Evolutionary conservation across 2,888 invertebrate genomes (phyloP).

Genomic region (Torymus auratus): DNA sequence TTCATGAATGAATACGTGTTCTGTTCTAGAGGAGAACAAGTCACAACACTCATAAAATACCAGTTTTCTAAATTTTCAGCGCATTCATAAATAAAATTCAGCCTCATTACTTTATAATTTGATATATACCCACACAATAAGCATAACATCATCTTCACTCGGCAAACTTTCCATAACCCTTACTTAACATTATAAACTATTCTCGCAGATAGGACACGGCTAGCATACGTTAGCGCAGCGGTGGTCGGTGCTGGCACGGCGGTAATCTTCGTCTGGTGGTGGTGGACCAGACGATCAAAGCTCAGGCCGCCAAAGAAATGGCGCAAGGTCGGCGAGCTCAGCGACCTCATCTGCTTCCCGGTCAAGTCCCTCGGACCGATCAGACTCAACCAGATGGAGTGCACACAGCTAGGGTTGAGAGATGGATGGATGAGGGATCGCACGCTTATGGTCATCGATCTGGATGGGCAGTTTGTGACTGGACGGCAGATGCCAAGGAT

Average conservation of each 20-base stretch:
- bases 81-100: too few species aligned
- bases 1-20: too few species aligned
- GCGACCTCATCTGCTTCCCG: conserved; percentile 79
- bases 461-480: conserved; percentile 80
- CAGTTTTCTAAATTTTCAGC: too few species aligned
- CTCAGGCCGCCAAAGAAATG: conserved; percentile 77
- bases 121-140: too few species aligned
- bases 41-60: too few species aligned
- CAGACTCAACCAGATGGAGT: conserved; percentile 78
- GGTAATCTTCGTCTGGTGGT: conserved; percentile 68
- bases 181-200: not conserved
- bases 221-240: conserved; percentile 68
- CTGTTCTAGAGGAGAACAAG: too few species aligned
- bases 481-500: conserved; percentile 80
- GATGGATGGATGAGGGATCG: conserved; percentile 80
- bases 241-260: conserved; percentile 70
- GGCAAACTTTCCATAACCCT: not conserved
- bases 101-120: too few species aligned
- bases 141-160: too few species aligned
- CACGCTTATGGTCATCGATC: conserved; percentile 80
- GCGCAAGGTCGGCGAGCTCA: conserved; percentile 80
- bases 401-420: conserved; percentile 79
- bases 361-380: conserved; percentile 81
- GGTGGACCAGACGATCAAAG: conserved; percentile 64
- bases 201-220: conserved; percentile 57